These are phyloP conservation scores for Dicentrarchus labrax DNA, from an alignment of 2,113 vertebrate genomes.

Conservation along the genomic window DNA sequence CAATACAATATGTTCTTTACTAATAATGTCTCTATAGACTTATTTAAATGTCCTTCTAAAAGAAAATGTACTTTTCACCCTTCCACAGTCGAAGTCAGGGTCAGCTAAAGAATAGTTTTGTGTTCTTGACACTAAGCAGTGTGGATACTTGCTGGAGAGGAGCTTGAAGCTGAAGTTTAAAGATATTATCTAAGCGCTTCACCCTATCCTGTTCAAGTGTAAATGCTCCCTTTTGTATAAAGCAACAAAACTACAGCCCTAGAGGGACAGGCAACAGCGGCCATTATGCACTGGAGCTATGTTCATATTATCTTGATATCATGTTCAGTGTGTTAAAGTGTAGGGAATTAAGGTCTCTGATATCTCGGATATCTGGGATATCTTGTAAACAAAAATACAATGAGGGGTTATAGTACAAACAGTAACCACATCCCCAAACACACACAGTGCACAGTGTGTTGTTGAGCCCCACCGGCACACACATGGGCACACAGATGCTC, in stretches of 20 bases:
- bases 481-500: slow-evolving; percentile 63
- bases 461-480: slow-evolving; percentile 22
- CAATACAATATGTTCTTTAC: neutral
- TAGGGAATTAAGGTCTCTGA: neutral
- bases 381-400: slow-evolving; percentile 27
- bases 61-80: neutral
- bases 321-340: slow-evolving; percentile 2
- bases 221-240: slow-evolving; percentile 1
- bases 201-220: neutral
- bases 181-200: neutral
- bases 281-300: neutral
- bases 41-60: neutral
- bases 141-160: neutral
- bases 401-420: neutral
- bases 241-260: slow-evolving; percentile 26
- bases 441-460: slow-evolving; percentile 29
- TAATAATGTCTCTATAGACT: neutral
- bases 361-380: slow-evolving; percentile 3
- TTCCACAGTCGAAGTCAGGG: neutral
- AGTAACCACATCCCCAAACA: slow-evolving; percentile 47
- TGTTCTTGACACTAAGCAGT: neutral
- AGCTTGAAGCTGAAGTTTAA: neutral
- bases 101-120: neutral
- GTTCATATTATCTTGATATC: neutral
- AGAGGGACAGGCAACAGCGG: neutral